phyloP scores from a whole-genome alignment of 2,888 invertebrate genomes.

The Andrena bicolor region DNA sequence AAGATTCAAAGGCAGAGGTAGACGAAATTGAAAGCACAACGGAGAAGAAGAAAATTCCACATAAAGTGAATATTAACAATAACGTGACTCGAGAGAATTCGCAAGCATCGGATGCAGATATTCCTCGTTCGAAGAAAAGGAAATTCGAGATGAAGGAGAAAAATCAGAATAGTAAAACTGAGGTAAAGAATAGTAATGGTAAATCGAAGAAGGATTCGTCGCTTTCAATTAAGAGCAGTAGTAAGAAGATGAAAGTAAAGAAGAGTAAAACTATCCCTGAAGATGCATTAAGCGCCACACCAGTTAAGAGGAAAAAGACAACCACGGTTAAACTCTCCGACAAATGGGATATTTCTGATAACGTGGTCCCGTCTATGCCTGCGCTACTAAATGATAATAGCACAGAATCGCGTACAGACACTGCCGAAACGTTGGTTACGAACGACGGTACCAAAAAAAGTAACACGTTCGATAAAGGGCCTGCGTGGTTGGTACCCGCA shows the following conservation, averaged over 20 bases:
- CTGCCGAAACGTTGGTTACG: not conserved
- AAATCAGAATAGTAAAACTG: not conserved
- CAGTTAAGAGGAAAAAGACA: slow-evolving; percentile 32
- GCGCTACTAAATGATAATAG: not conserved
- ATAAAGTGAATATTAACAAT: not conserved
- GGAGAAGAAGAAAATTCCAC: slow-evolving; percentile 12
- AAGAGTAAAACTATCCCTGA: slow-evolving; percentile 17
- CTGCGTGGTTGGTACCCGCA: slow-evolving; percentile 69
- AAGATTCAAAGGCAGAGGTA: slow-evolving; percentile 30
- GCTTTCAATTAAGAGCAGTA: slow-evolving; percentile 10
- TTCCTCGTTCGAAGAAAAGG: slow-evolving; percentile 10
- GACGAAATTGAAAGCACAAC: not conserved
- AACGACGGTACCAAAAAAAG: not conserved
- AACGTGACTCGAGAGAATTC: not conserved
- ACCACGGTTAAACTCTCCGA: slow-evolving; percentile 11
- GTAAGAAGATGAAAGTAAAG: slow-evolving; percentile 38
- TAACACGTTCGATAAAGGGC: slow-evolving; percentile 1
- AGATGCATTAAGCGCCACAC: not conserved
- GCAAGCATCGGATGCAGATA: not conserved
- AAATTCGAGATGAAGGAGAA: slow-evolving; percentile 13
- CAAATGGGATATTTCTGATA: slow-evolving; percentile 54
- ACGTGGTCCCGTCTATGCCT: not conserved
- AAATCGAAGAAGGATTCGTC: slow-evolving; percentile 26
- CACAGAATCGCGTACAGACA: not conserved
- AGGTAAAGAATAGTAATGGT: slow-evolving; percentile 1